Base-by-base conservation (phyloP, 2,888 invertebrate species). In the Pollenia griseotomentosa region DNA sequence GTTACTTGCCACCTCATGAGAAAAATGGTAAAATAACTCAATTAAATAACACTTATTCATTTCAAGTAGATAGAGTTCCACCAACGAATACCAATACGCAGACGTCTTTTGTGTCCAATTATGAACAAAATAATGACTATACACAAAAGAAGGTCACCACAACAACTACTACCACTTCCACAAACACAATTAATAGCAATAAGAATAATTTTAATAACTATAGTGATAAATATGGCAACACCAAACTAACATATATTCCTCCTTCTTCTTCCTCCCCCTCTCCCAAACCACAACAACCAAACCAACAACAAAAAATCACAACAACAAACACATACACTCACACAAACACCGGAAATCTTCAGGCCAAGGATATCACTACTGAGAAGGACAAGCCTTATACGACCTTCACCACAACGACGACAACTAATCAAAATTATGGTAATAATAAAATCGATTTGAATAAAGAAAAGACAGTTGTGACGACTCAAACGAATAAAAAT, bases 1-100 rank as follows among this genome's bases (percentile, higher is more conserved):
- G 93, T 88, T 93, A 93, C 75, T 90, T 93, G 90, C 93, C 91
- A 88, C 92, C 92, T 73, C 12, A 53, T 87, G 94, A 95, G 68
- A 94, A 95, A 66, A 94, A 94, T 88, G 94, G 95, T 94, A 92
- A 92, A 90, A 90, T 90, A 88, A 89, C 65, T 33, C 70, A 88
- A 77, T 94, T 94, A 73, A 94, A 94, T 3, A 87, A 90, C 53
- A 89, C 77, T 86, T 88, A 90, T 86, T 80, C 87, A 85, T 89
- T 90, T 80, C 89, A 89, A 88, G 85, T 89, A 88, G 89, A 89
- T 66, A 88, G 89, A 88, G 86, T 83, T 70, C 82, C 87, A 82
- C 88, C 90, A 77, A 86, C 88, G 86, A 90, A 87, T 48, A 86
- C 85, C 71, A 83, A 88, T 81, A 88, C 73, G 63, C 81, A 83